A percentile compares a stretch with the other conserved stretches of the same genome.
phyloP scores from a whole-genome alignment of 2,797 vertebrate genomes.

The Monodelphis domestica region DNA sequence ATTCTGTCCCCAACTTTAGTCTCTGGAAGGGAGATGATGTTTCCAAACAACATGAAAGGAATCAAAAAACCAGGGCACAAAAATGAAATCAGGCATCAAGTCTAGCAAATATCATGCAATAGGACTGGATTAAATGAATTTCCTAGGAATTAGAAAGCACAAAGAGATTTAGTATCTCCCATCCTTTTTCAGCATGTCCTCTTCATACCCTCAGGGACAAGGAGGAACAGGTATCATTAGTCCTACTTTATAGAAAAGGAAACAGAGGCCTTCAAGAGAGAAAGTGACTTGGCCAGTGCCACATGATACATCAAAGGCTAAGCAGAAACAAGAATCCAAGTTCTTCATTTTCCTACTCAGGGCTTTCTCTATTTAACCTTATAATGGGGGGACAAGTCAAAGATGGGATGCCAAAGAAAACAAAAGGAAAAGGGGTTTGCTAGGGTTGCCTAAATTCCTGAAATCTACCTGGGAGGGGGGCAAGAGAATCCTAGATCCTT shows the following conservation, averaged over 20 bases:
- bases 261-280: conserved; percentile 40
- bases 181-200: not conserved
- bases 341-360: not conserved
- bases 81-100: not conserved
- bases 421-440: not conserved
- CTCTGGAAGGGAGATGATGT: not conserved
- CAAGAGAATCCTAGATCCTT: not conserved
- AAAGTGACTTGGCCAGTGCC: not conserved
- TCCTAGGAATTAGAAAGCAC: not conserved
- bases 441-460: not conserved
- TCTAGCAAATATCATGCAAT: not conserved
- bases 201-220: not conserved
- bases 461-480: not conserved
- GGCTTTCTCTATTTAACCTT: not conserved
- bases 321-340: not conserved
- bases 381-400: not conserved
- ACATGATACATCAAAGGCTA: not conserved
- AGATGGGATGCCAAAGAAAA: not conserved
- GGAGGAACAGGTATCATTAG: conserved; percentile 19
- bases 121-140: not conserved
- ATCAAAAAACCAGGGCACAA: not conserved
- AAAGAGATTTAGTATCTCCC: not conserved
- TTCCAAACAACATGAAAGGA: not conserved
- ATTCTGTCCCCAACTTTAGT: not conserved
- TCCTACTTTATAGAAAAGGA: conserved; percentile 29